Percentiles rank a stretch among this genome's conserved stretches.
These are phyloP conservation scores for Phyllotis vaccarum DNA, from an alignment of 2,797 vertebrate genomes.

Conservation along the genomic window DNA sequence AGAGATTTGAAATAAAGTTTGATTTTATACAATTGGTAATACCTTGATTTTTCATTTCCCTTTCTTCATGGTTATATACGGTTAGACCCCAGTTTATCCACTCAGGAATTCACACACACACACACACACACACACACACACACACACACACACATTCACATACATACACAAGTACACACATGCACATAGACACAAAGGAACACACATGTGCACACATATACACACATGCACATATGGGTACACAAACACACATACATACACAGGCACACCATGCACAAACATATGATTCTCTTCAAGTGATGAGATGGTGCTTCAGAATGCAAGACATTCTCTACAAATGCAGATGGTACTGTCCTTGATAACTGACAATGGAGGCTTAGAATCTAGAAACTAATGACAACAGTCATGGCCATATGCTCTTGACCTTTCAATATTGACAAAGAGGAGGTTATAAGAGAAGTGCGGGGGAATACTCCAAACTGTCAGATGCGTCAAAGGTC, in stretches of 20 bases:
- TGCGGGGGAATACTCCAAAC: background rate
- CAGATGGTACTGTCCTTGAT: background rate
- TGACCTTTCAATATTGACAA: background rate
- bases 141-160: background rate
- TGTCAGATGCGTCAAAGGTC: background rate
- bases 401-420: background rate
- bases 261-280: background rate
- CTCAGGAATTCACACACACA: background rate
- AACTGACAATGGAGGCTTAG: background rate
- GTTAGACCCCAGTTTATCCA: background rate
- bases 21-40: background rate
- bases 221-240: background rate
- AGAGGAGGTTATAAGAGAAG: background rate
- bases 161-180: background rate
- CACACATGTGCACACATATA: too few relatives aligned
- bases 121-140: background rate
- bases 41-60: background rate
- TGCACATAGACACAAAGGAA: background rate
- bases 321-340: background rate
- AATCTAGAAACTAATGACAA: background rate
- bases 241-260: background rate
- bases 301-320: background rate
- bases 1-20: slow-evolving; percentile 3
- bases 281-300: background rate
- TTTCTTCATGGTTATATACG: background rate